Evolutionary conservation across 2,113 vertebrate genomes (phyloP), one percentile per base, ranked within the genome.

Genomic region (Protomyctophum bolini): DNA sequence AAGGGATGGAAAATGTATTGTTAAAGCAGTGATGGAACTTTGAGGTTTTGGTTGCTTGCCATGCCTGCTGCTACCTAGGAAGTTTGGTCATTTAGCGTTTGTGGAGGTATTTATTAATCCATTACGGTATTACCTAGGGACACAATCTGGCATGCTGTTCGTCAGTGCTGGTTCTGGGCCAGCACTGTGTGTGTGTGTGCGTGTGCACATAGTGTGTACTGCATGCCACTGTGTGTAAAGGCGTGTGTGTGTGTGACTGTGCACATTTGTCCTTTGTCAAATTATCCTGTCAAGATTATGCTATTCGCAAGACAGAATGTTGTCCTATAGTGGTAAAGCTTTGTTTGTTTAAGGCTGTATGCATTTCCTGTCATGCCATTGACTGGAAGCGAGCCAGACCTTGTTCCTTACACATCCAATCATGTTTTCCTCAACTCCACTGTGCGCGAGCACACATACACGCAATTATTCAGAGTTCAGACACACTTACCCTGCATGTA

Each of bases 51-150:
- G 14, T 75, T 58, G 62, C 29, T 10, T 84, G 73, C 79, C 79
- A 80, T 82, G 63, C 59, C 72, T 75, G 65, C 60, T 70, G 69
- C 82, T 83, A 69, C 79, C 52, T 59, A 62, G 60, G 80, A 84
- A 83, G 82, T 81, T 67, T 8, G 54, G 61, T 79, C 69, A 81
- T 81, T 77, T 63, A 67, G 63, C 73, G 48, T 85, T 80, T 83
- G 75, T 71, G 29, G 56, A 87, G 77, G 83, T 84, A 85, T 89
- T 88, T 86, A 83, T 81, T 85, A 81, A 84, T 83, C 78, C 66
- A 84, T 87, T 87, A 78, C 82, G 70, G 67, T 79, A 63, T 83
- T 82, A 76, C 77, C 72, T 52, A 49, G 45, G 70, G 76, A 80
- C 73, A 48, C 28, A 73, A 50, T 58, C 70, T 75, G 64, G 75